These are phyloP conservation scores for Nipponacmea schrenckii DNA, from an alignment of 2,888 invertebrate species.

Conservation along the genomic window DNA sequence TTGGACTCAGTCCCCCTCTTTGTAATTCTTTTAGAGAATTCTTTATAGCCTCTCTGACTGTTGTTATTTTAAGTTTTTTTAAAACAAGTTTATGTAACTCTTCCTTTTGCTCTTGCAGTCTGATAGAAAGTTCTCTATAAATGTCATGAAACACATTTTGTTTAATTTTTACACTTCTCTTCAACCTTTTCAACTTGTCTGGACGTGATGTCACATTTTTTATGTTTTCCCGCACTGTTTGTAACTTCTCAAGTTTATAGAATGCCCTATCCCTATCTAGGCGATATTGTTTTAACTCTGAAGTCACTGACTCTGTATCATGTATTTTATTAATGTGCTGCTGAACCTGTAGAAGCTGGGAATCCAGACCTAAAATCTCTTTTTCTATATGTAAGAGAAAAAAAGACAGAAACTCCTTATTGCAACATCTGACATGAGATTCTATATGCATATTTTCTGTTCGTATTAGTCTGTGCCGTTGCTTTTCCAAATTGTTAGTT, in stretches of 20 bases:
- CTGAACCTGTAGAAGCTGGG: constrained; percentile 40
- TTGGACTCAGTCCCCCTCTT: constrained; percentile 24
- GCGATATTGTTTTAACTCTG: constrained; percentile 30
- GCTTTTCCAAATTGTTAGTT: constrained; percentile 40
- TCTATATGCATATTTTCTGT: constrained; percentile 41
- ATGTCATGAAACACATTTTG: constrained; percentile 46
- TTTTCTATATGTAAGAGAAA: constrained; percentile 45
- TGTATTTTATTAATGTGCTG: constrained; percentile 42
- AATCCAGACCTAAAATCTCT: constrained; percentile 41
- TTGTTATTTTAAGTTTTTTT: constrained; percentile 52
- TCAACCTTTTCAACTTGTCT: constrained; percentile 24
- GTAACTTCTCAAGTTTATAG: constrained; percentile 33
- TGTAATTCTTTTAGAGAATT: constrained; percentile 37
- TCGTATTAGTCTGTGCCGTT: constrained; percentile 39
- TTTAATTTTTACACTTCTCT: constrained; percentile 32
- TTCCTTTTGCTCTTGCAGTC: constrained; percentile 38
- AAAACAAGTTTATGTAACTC: constrained; percentile 44
- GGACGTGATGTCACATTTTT: constrained; percentile 45
- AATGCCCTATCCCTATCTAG: constrained; percentile 40
- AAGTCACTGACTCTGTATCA: constrained; percentile 22
- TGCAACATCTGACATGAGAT: constrained; percentile 37
- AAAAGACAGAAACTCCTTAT: constrained; percentile 39
- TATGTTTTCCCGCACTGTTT: constrained; percentile 50
- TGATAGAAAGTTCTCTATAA: constrained; percentile 46
- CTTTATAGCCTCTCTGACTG: constrained; percentile 56